A percentile compares a stretch with the other conserved stretches of the same genome.
phyloP scores from a whole-genome alignment of 2,888 invertebrate genomes.

The Notodonta dromedarius region DNA sequence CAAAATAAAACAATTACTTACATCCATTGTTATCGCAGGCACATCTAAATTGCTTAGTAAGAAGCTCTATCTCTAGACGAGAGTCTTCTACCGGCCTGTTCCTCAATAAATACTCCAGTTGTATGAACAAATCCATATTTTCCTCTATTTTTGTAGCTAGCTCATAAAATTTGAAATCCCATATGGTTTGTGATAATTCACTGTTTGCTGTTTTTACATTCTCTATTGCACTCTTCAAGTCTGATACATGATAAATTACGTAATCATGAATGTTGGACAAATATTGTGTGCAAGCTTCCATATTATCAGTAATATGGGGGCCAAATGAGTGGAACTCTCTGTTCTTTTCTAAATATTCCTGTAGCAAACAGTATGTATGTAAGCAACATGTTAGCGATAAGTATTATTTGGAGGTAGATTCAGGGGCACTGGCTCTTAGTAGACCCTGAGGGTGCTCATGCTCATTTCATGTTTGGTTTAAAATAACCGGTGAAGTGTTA shows the following conservation, averaged over 20 bases:
- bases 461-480: too few species aligned
- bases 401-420: too few species aligned
- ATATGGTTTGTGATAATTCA: not conserved
- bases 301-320: not conserved
- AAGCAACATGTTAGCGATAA: too few species aligned
- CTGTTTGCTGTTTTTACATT: not conserved
- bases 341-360: conserved; percentile 2
- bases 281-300: not conserved
- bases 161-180: not conserved
- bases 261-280: not conserved
- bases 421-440: too few species aligned
- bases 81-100: conserved; percentile 32
- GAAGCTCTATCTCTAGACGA: conserved; percentile 21
- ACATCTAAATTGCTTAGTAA: conserved; percentile 19
- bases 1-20: conserved; percentile 10
- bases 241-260: not conserved
- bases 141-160: conserved; percentile 5
- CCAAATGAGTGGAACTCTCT: conserved; percentile 4
- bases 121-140: conserved; percentile 16
- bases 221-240: not conserved
- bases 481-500: too few species aligned
- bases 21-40: rapidly evolving
- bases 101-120: conserved; percentile 31
- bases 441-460: too few species aligned
- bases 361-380: not conserved